Percentiles rank a stretch among this genome's conserved stretches.
Conservation (phyloP, 2,888 invertebrate genomes). For the Alloplasta piceator region DNA sequence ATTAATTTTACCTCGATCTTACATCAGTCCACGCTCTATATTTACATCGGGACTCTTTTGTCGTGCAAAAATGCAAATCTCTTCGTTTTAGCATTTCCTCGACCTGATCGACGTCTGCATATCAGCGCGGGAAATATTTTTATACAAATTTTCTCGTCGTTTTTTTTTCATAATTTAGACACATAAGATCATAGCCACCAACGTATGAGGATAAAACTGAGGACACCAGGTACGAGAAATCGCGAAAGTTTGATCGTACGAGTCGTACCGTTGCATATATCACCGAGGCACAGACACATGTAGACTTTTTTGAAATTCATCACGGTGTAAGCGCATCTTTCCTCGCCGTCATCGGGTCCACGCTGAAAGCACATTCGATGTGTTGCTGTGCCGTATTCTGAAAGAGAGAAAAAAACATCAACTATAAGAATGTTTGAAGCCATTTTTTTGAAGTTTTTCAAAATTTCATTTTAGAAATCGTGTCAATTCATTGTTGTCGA, state of each 20-base stretch:
- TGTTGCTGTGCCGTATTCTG: constrained; percentile 94
- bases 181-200: constrained; percentile 67
- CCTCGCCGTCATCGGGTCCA: constrained; percentile 94
- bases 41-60: constrained; percentile 44
- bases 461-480: too few species aligned
- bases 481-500: too few species aligned
- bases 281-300: constrained; percentile 96
- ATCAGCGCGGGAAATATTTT: neutral
- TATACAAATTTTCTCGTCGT: neutral
- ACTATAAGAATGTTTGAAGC: neutral
- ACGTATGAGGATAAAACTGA: constrained; percentile 64
- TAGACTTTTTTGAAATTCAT: constrained; percentile 93
- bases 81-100: neutral
- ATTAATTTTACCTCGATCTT: neutral
- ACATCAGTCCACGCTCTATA: constrained; percentile 32
- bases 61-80: constrained; percentile 3
- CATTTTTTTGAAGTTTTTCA: too few species aligned
- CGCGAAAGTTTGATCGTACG: constrained; percentile 49
- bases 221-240: constrained; percentile 57
- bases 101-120: neutral
- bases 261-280: constrained; percentile 89
- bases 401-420: constrained; percentile 70
- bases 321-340: constrained; percentile 94
- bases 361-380: constrained; percentile 94
- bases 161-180: neutral